Evolutionary conservation across 2,113 vertebrate genomes (phyloP), one percentile per base, ranked within the genome.

Genomic region (Symphodus melops): DNA sequence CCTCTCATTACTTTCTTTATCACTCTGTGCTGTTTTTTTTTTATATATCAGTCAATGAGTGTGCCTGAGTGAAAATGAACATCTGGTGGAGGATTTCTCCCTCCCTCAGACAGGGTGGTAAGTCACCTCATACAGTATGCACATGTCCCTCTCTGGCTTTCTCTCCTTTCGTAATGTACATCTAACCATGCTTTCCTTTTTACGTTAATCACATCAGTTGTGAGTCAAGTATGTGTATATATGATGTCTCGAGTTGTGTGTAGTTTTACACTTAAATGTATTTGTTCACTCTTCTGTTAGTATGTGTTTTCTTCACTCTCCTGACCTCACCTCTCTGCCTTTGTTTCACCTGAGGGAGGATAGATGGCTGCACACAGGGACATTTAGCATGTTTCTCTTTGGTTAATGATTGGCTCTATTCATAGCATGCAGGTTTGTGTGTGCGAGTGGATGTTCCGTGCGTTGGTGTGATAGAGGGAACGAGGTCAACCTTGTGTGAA

Each of bases 361-460:
- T 63, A 25, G 58, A 52, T 39, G 60, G 8, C 62, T n/a, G 33
- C 37, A 57, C 61, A 17, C 36, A 25, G 39, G 28, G 19, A 77
- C 59, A 54, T 69, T 70, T 68, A 54, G 16, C 7, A 0, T 19
- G 39, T 41, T 66, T 77, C 49, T 57, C 25, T 11, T 51, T 33
- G 84, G 84, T 83, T 77, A 86, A 89, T 79, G 41, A 78, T 80
- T 85, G 23, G 42, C 58, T 20, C 54, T 59, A 41, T 67, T 68
- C 41, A 54, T 52, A 10, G 65, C 23, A 28, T 36, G 41, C 56
- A 9, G 62, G 48, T 41, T 17, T 59, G 54, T 8, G 19, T 28
- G 61, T 25, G 21, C 57, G 57, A 14, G 17, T 46, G 44, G 46
- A 67, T 28, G 51, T 53, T 21, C 4, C 14, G 13, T 54, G 28